These are phyloP conservation scores for Caenorhabditis angaria DNA, from an alignment of 2,888 invertebrate genomes.

Conservation along the genomic window DNA sequence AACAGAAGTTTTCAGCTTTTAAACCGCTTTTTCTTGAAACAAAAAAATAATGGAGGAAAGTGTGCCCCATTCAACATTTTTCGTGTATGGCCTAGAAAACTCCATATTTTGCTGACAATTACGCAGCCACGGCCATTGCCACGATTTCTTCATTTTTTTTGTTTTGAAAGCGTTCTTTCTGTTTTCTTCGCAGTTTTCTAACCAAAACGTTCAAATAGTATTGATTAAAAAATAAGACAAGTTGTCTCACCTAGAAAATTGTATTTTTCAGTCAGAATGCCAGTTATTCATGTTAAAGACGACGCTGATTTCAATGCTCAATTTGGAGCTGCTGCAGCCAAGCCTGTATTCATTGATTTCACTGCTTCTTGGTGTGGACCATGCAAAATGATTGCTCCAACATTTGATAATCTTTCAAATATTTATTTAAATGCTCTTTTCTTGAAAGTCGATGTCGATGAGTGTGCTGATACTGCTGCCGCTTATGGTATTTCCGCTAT, in stretches of 20 bases:
- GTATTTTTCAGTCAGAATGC: constrained; percentile 44
- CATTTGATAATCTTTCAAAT: constrained; percentile 86
- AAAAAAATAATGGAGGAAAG: not conserved
- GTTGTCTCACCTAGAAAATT: too few species aligned
- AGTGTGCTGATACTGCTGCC: constrained; percentile 77
- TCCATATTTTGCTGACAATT: not conserved
- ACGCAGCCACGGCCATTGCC: not conserved
- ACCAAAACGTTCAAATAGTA: too few species aligned
- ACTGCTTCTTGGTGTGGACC: constrained; percentile 82
- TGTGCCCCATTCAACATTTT: not conserved
- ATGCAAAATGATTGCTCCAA: constrained; percentile 90
- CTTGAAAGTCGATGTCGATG: constrained; percentile 85
- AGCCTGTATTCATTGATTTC: constrained; percentile 69
- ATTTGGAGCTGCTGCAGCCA: constrained; percentile 53
- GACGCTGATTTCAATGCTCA: constrained; percentile 57
- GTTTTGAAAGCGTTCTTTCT: not conserved
- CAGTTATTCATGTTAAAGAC: constrained; percentile 54
- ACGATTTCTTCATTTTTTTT: not conserved
- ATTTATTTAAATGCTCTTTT: constrained; percentile 90
- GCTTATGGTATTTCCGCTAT: constrained; percentile 90
- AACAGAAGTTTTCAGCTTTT: too few species aligned
- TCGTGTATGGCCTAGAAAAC: not conserved
- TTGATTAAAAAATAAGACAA: too few species aligned
- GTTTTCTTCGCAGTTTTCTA: too few species aligned
- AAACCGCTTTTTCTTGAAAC: too few species aligned